Evolutionary conservation across 2,797 vertebrate genomes (phyloP).

Genomic region (Lerista edwardsae): DNA sequence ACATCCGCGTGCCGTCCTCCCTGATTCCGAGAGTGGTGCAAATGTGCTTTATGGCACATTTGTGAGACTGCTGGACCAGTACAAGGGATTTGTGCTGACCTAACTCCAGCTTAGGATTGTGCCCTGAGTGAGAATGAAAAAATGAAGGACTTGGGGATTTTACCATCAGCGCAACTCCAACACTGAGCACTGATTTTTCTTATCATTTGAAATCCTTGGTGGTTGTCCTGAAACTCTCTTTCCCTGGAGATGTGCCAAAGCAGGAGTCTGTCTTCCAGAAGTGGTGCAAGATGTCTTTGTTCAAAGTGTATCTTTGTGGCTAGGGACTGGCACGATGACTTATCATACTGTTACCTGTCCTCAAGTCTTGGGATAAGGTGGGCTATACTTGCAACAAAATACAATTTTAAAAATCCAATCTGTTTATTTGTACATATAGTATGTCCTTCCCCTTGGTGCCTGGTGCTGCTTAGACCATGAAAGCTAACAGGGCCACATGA

Average conservation of each 20-base stretch:
- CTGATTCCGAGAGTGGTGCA: no score
- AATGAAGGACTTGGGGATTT: no score
- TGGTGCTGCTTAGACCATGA: not conserved
- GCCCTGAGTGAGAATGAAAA: no score
- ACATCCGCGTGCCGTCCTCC: no score
- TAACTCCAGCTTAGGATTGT: no score
- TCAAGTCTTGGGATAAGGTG: not conserved
- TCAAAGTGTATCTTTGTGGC: not conserved
- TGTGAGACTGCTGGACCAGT: no score
- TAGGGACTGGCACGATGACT: not conserved
- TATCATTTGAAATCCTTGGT: not conserved
- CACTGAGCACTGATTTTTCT: not conserved
- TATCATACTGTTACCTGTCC: not conserved
- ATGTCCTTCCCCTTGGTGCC: not conserved
- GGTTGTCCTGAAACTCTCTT: not conserved
- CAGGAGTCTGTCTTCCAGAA: not conserved
- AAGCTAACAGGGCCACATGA: not conserved
- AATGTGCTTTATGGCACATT: no score
- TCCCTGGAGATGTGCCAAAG: not conserved
- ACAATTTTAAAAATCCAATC: not conserved
- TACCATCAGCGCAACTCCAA: not conserved
- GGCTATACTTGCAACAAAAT: not conserved
- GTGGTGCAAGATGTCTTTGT: not conserved
- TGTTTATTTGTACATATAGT: not conserved
- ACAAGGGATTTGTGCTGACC: no score